Percentiles rank a stretch among this genome's conserved stretches.
These are phyloP conservation scores for Drosophila parabipectinata DNA, from an alignment of 1,140 invertebrate genomes.

Conservation along the genomic window DNA sequence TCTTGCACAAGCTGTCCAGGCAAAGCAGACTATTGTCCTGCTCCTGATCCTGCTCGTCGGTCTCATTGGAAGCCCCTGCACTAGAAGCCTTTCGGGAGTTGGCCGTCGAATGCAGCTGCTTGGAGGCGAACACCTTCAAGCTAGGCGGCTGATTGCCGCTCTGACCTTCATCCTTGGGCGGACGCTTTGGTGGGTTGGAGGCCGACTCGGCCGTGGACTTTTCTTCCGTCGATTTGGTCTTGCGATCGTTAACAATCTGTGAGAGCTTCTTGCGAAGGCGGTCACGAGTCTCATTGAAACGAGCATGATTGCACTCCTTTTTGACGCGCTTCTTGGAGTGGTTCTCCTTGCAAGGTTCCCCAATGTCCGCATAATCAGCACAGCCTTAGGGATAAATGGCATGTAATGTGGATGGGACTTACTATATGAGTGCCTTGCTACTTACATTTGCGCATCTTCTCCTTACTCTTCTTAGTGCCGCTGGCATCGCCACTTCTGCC, in stretches of 20 bases:
- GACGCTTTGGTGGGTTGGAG: conserved; percentile 41
- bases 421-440: background rate
- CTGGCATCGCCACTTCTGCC: conserved; percentile 32
- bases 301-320: conserved; percentile 81
- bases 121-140: conserved; percentile 64
- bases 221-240: conserved; percentile 60
- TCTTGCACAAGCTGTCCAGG: conserved; percentile 74
- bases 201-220: conserved; percentile 31
- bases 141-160: conserved; percentile 53
- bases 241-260: conserved; percentile 79
- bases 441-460: conserved; percentile 79
- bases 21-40: conserved; percentile 69
- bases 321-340: conserved; percentile 80
- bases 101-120: conserved; percentile 50
- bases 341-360: conserved; percentile 78
- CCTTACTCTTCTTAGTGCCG: conserved; percentile 74
- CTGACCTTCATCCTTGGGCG: conserved; percentile 31
- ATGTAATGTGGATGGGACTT: background rate
- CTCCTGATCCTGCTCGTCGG: conserved; percentile 48
- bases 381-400: conserved; percentile 47
- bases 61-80: conserved; percentile 51
- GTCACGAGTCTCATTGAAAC: conserved; percentile 84
- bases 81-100: conserved; percentile 32
- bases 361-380: conserved; percentile 79
- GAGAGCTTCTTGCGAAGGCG: conserved; percentile 84